A percentile compares a stretch with the other conserved stretches of the same genome.
phyloP scores from a whole-genome alignment of 2,113 vertebrate genomes.

The Pseudorasbora parva region DNA sequence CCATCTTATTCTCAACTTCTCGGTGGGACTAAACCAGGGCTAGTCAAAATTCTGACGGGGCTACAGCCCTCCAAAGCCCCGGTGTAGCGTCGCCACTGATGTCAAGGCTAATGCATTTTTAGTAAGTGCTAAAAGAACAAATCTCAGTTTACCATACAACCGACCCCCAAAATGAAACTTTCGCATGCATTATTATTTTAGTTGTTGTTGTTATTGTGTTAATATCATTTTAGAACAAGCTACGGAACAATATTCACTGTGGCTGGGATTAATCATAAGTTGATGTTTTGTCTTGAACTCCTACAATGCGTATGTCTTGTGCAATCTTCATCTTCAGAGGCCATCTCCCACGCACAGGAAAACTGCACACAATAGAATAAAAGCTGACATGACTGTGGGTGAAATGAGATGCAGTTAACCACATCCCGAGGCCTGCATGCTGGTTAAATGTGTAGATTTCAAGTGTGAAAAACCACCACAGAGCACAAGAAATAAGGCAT shows the following conservation, averaged over 20 bases:
- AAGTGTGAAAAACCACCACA: background rate
- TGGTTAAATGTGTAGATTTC: background rate
- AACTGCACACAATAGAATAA: conserved; percentile 24
- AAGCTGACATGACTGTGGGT: conserved; percentile 14
- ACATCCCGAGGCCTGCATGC: conserved; percentile 15
- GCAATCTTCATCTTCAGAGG: background rate
- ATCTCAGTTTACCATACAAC: background rate
- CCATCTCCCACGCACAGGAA: conserved; percentile 43
- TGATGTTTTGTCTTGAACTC: background rate
- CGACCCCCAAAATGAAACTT: background rate
- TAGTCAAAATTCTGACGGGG: too few species aligned
- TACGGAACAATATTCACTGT: background rate
- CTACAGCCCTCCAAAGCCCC: too few species aligned
- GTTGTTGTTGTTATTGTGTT: background rate
- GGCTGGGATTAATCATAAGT: background rate
- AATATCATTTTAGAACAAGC: background rate
- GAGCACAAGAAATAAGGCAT: background rate
- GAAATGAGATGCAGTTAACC: conserved; percentile 23
- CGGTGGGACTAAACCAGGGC: too few species aligned
- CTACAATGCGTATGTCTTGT: background rate
- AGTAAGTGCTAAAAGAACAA: background rate
- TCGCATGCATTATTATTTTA: too few species aligned
- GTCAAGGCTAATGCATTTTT: too few species aligned
- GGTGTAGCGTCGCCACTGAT: too few species aligned
- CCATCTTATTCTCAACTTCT: too few species aligned